These are phyloP conservation scores for Calidris pugnax DNA, from an alignment of 2,113 vertebrate species.

Conservation along the genomic window DNA sequence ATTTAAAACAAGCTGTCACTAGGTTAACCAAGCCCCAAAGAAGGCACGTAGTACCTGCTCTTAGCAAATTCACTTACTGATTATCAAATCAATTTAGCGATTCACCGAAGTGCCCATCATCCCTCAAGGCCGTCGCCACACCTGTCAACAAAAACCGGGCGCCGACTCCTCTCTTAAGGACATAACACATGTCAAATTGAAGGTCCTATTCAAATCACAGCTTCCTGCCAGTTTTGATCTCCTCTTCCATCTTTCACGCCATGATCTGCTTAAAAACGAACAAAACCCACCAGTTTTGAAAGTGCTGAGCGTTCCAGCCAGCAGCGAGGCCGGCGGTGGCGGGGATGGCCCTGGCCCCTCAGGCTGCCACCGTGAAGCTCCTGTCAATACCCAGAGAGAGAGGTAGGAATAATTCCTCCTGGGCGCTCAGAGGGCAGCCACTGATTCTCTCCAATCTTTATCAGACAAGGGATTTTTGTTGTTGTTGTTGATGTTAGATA, in stretches of 20 bases:
- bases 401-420: not conserved
- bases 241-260: conserved; percentile 40
- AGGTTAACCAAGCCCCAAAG: conserved; percentile 49
- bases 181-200: conserved; percentile 65
- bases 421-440: not conserved
- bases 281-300: conserved; percentile 24
- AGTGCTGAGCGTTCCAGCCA: conserved; percentile 14
- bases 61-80: conserved; percentile 68
- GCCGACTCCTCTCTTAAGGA: conserved; percentile 46
- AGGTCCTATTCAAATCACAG: conserved; percentile 71
- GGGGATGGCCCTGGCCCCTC: not conserved
- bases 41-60: conserved; percentile 22
- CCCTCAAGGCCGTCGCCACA: conserved; percentile 35
- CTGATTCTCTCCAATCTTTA: not conserved
- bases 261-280: conserved; percentile 69
- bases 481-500: not conserved
- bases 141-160: conserved; percentile 63
- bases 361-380: not conserved
- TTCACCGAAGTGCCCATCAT: conserved; percentile 57
- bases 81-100: conserved; percentile 69
- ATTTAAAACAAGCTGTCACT: conserved; percentile 55
- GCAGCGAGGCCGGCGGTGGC: not conserved
- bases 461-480: not conserved
- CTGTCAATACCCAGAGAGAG: not conserved
- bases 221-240: conserved; percentile 66